Conservation (phyloP, 2,113 vertebrate species). For the Perca flavescens region DNA sequence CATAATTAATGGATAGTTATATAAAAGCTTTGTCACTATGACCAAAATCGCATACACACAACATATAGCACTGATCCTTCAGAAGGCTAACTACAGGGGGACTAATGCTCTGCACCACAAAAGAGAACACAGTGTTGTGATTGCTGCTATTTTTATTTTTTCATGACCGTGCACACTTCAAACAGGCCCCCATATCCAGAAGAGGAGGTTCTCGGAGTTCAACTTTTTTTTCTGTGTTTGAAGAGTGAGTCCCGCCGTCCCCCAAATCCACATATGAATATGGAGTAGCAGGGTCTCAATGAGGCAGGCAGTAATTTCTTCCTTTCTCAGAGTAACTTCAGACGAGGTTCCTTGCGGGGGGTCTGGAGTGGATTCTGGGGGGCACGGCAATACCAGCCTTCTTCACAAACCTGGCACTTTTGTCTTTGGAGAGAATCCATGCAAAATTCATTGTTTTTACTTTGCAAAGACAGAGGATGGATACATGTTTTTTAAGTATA, state of each 20-base stretch:
- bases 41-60: background rate
- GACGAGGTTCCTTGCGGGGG: constrained; percentile 70
- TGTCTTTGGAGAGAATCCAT: constrained; percentile 70
- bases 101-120: constrained; percentile 9
- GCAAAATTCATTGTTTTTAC: constrained; percentile 76
- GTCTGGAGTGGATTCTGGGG: constrained; percentile 71
- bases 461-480: constrained; percentile 40
- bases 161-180: constrained; percentile 51
- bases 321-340: constrained; percentile 73
- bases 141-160: constrained; percentile 8
- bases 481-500: constrained; percentile 57
- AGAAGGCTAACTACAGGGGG: background rate
- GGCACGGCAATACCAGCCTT: constrained; percentile 53
- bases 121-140: constrained; percentile 8
- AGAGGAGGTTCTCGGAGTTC: constrained; percentile 46
- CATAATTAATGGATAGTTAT: background rate
- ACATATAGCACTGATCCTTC: background rate
- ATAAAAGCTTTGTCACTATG: background rate
- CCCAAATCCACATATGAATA: constrained; percentile 69
- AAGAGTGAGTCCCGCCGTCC: constrained; percentile 28
- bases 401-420: constrained; percentile 67
- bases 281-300: constrained; percentile 63
- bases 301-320: constrained; percentile 61
- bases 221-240: constrained; percentile 60
- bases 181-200: constrained; percentile 24